Percentiles rank a stretch among this genome's conserved stretches.
Conservation (phyloP, 1,140 invertebrate genomes). For the Drosophila mayri region DNA sequence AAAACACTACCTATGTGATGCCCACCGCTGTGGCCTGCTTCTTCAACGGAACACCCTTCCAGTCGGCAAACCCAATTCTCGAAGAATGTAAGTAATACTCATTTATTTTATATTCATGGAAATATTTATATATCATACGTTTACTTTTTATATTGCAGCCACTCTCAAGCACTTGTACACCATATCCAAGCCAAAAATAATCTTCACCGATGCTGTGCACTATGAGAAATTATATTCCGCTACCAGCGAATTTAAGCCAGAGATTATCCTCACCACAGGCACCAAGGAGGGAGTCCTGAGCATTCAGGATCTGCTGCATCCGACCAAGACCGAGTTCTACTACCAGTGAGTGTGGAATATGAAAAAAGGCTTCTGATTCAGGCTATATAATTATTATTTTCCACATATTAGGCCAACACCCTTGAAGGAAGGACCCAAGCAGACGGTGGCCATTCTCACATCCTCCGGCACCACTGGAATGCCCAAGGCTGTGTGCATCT, state of each 20-base stretch:
- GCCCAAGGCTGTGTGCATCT: slow-evolving; percentile 91
- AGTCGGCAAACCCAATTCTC: slow-evolving; percentile 51
- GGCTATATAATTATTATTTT: neutral
- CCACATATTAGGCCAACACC: slow-evolving; percentile 36
- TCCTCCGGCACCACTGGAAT: slow-evolving; percentile 91
- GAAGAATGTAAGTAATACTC: slow-evolving; percentile 41
- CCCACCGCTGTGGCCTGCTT: slow-evolving; percentile 51
- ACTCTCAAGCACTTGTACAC: slow-evolving; percentile 53
- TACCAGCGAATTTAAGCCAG: slow-evolving; percentile 33
- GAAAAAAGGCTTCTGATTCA: neutral
- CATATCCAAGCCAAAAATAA: slow-evolving; percentile 51
- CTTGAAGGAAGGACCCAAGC: slow-evolving; percentile 47
- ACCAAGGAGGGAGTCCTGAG: slow-evolving; percentile 46
- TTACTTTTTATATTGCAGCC: neutral
- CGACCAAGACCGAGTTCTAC: slow-evolving; percentile 51
- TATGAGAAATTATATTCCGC: slow-evolving; percentile 40
- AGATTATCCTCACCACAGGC: slow-evolving; percentile 50
- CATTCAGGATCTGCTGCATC: slow-evolving; percentile 59
- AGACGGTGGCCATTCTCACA: slow-evolving; percentile 80
- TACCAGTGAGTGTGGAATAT: slow-evolving; percentile 54
- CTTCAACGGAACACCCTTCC: slow-evolving; percentile 58
- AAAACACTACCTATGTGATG: slow-evolving; percentile 53
- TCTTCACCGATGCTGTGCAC: slow-evolving; percentile 46
- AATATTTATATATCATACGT: neutral
- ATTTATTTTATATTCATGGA: too few species aligned